Base-by-base conservation (phyloP, 2,888 invertebrate genomes). In the Aricia artaxerxes region DNA sequence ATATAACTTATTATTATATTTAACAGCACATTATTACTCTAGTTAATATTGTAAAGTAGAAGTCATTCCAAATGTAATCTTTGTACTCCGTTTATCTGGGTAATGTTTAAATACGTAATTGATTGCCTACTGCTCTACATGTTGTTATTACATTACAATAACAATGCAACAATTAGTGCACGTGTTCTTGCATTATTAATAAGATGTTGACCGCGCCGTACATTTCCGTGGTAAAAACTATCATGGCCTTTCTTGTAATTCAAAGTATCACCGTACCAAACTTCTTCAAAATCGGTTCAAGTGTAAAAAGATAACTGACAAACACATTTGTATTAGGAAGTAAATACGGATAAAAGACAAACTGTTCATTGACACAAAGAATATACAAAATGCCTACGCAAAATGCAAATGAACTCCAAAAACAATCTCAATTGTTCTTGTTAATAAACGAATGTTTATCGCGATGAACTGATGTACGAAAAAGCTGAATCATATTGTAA, bases 401-500 rank as follows among this genome's bases (percentile, higher is more conserved):
- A 64, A 69, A 69, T 69, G 35, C 69, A 69, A 69, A 69, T 69
- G 64, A 69, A 61, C 13, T 13, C 35, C 31, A 69, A 69, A 38
- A 35, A 69, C 35, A 38, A 35, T 64, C 9, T 64, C 64, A 4
- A 6, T 35, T 61, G 61, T 69, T 69, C 38, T 35, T 38, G 35
- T 69, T 38, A 69, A 38, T 38, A 69, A 35, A 38, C 69, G 64
- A 9, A 64, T 64, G 64, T 9, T 35, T 4, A 38, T 35, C 35
- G 69, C 69, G 35, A 13, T 13, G 9, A 69, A 69, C 69, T 38
- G 35, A 73, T 73, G 44, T 44, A 44, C 44, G 44, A 73, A 73
- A 73, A 40, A 40, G 73, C 73, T 44, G 40, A 73, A n/a, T 73
- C 73, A 73, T 44, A 40, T 73, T 6, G 73, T 44, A 73, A 73